Conservation (phyloP, 2,888 invertebrate genomes). For the Lamproptera curius region DNA sequence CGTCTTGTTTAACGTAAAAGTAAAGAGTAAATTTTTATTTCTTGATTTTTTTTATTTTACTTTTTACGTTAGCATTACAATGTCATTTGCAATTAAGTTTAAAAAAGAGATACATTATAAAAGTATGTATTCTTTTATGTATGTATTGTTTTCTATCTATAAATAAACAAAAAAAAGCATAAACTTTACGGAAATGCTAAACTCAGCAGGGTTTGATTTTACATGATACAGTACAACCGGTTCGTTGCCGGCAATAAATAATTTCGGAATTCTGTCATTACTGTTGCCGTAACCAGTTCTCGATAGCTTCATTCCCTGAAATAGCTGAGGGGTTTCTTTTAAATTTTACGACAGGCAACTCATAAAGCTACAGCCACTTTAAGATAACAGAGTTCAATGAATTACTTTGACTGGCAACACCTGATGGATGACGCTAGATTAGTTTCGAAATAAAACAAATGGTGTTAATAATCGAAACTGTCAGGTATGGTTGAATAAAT, state of each 20-base stretch:
- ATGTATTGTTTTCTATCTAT: no score
- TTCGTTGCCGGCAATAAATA: constrained; percentile 14
- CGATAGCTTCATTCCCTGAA: constrained; percentile 14
- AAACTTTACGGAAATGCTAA: no score
- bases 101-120: no score
- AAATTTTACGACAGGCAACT: constrained; percentile 11
- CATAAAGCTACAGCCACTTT: constrained; percentile 2
- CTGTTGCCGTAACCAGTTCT: neutral
- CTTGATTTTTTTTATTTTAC: no score
- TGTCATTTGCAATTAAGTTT: no score
- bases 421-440: constrained; percentile 3
- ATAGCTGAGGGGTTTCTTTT: constrained; percentile 11
- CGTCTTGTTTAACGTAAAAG: no score
- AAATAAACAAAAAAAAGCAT: no score
- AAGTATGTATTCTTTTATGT: no score
- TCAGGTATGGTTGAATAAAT: constrained; percentile 12
- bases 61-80: no score
- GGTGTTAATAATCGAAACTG: constrained; percentile 11
- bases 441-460: neutral
- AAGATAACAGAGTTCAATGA: constrained; percentile 3
- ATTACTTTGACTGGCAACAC: neutral
- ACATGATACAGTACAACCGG: constrained; percentile 3
- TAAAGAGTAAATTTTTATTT: no score
- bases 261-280: constrained; percentile 14
- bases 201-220: no score